Conservation (phyloP, 2,797 vertebrate species). For the Molossus alvarezi region DNA sequence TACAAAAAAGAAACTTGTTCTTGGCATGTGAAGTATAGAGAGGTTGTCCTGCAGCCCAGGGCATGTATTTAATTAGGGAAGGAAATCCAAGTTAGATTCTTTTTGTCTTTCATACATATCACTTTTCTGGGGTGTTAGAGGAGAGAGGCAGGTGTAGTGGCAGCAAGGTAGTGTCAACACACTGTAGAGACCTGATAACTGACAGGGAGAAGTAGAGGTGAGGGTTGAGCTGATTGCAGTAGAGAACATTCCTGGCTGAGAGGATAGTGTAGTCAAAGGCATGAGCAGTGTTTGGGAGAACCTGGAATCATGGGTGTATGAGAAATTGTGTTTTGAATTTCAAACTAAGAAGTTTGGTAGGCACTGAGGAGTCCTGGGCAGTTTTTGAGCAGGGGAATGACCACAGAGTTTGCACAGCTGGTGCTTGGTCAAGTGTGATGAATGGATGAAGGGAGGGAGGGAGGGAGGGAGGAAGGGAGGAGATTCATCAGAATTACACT, state of each 20-base stretch:
- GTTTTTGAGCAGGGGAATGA: neutral
- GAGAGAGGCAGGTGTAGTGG: neutral
- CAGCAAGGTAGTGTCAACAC: neutral
- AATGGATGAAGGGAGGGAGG: neutral
- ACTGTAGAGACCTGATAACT: neutral
- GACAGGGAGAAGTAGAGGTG: neutral
- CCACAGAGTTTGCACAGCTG: neutral
- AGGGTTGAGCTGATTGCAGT: neutral
- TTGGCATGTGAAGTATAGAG: neutral
- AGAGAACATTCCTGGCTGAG: neutral
- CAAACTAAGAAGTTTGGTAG: neutral
- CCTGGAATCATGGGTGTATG: neutral
- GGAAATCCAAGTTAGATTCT: neutral
- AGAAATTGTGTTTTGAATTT: conserved; percentile 47
- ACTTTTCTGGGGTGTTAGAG: neutral
- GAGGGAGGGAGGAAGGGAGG: neutral
- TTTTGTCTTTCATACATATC: neutral
- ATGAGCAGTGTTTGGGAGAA: neutral
- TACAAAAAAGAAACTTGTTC: conserved; percentile 46
- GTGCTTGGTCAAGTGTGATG: neutral
- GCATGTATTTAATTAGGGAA: neutral
- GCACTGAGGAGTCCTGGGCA: neutral
- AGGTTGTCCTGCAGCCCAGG: neutral
- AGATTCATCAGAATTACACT: neutral
- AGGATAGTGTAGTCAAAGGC: neutral